Base-by-base conservation (phyloP, 2,888 invertebrate species). In the Chirona hameri region DNA sequence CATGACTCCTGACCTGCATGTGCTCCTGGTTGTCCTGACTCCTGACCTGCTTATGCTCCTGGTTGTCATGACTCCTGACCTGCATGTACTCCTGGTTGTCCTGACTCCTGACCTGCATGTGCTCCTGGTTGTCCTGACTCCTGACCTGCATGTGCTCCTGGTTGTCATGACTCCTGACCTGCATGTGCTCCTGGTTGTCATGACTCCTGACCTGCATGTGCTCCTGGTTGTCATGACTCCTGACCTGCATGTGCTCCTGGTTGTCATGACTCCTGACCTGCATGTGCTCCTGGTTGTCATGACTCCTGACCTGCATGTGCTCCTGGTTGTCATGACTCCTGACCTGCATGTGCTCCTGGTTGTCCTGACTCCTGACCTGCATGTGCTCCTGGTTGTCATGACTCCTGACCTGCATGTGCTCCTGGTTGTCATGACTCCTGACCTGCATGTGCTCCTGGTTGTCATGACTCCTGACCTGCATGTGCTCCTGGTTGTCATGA, bases 181-280 rank as follows among this genome's bases (percentile, higher is more conserved):
- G 89, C 85, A 90, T 86, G 86, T 89, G 88, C 84, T 87, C 87
- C 84, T 90, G 89, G 86, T 90, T 90, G 84, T 89, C 88, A 84
- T 89, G 88, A 86, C 90, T 90, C 12, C 83, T 84, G 85, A 90
- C 90, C 88, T 90, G 89, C 85, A 90, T 86, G 86, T 89, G 88
- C 84, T 87, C 87, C 84, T 90, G 89, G 86, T 90, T 90, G 84
- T 89, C 88, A 84, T 89, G 88, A 86, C 90, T 90, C 12, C 83
- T 84, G 85, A 90, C 90, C 88, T 90, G 89, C 85, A 90, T 86
- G 86, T 89, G 88, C 84, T 87, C 87, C 84, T 90, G 89, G 86
- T 90, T 90, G 84, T 89, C 88, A 84, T 89, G 88, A 86, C 90
- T 90, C 12, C 83, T 84, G 85, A 90, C 90, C 88, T 90, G 89